Percentiles rank a stretch among this genome's conserved stretches.
Evolutionary conservation across 2,888 invertebrate species (phyloP).

Genomic region (Polydesmus complanatus): DNA sequence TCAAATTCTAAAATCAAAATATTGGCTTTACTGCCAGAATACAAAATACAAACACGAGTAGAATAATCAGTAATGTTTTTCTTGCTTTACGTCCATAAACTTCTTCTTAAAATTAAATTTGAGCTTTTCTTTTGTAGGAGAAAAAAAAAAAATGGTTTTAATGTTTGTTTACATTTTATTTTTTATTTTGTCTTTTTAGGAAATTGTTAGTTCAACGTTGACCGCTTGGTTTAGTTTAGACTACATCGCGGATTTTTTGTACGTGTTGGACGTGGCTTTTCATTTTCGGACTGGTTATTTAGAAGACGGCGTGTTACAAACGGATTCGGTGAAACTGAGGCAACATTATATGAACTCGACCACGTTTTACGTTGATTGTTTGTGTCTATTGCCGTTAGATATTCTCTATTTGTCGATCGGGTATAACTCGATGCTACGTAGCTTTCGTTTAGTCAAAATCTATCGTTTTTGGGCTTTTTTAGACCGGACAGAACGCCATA

Average conservation of each 20-base stretch:
- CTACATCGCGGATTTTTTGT: constrained; percentile 90
- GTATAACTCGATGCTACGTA: constrained; percentile 80
- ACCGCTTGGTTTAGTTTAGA: constrained; percentile 94
- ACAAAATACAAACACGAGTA: too few relatives aligned
- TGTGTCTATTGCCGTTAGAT: constrained; percentile 93
- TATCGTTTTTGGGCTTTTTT: constrained; percentile 97
- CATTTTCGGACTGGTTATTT: constrained; percentile 95
- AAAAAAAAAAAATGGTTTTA: too few relatives aligned
- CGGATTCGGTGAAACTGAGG: constrained; percentile 80
- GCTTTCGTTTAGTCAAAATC: constrained; percentile 91
- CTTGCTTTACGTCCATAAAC: too few relatives aligned
- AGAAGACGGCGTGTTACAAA: constrained; percentile 94
- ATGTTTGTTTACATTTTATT: too few relatives aligned
- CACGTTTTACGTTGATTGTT: constrained; percentile 95
- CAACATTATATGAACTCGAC: constrained; percentile 97
- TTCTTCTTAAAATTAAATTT: too few relatives aligned
- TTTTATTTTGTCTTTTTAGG: constrained; percentile 24
- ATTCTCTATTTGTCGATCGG: constrained; percentile 96
- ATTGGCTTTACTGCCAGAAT: too few relatives aligned
- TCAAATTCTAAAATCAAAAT: too few relatives aligned
- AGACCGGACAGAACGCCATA: constrained; percentile 95
- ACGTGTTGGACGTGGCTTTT: constrained; percentile 89
- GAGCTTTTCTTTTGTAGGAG: too few relatives aligned
- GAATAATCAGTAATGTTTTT: too few relatives aligned
- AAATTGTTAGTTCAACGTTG: constrained; percentile 53